A percentile compares a stretch with the other conserved stretches of the same genome.
These are phyloP conservation scores for Cryptophagus acutangulus DNA, from an alignment of 2,888 invertebrate species.

Conservation along the genomic window DNA sequence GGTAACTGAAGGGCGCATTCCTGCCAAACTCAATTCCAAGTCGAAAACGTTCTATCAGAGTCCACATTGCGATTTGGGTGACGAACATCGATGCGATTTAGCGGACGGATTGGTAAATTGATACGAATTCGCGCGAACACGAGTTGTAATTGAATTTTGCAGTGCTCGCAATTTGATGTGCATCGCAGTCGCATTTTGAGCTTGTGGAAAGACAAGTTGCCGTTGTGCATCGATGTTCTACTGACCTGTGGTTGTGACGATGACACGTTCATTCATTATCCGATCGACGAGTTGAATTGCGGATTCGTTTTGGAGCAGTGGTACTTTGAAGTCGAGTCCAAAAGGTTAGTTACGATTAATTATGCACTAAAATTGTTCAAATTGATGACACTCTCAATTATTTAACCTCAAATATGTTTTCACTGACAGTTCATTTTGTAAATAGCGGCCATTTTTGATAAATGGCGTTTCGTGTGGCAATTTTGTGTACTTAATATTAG, in stretches of 20 bases:
- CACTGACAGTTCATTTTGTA: too few species aligned
- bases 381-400: too few species aligned
- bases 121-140: background rate
- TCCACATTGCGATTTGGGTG: constrained; percentile 56
- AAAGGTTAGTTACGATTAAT: constrained; percentile 49
- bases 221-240: constrained; percentile 76
- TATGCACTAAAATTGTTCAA: too few species aligned
- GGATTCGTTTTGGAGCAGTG: constrained; percentile 72
- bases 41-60: constrained; percentile 62
- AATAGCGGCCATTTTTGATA: too few species aligned
- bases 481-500: too few species aligned
- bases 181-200: constrained; percentile 55
- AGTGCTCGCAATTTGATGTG: constrained; percentile 55
- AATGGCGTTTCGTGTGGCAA: too few species aligned
- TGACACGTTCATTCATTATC: constrained; percentile 31
- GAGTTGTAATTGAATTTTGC: constrained; percentile 29
- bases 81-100: constrained; percentile 51
- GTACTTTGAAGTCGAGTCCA: constrained; percentile 64
- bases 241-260: constrained; percentile 65
- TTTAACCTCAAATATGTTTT: too few species aligned
- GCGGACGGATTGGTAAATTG: constrained; percentile 52
- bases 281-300: constrained; percentile 46
- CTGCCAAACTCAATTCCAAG: constrained; percentile 42
- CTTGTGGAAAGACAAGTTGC: constrained; percentile 66
- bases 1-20: constrained; percentile 47